Base-by-base conservation (phyloP, 2,797 vertebrate genomes). In the Poliocrania exsul region DNA sequence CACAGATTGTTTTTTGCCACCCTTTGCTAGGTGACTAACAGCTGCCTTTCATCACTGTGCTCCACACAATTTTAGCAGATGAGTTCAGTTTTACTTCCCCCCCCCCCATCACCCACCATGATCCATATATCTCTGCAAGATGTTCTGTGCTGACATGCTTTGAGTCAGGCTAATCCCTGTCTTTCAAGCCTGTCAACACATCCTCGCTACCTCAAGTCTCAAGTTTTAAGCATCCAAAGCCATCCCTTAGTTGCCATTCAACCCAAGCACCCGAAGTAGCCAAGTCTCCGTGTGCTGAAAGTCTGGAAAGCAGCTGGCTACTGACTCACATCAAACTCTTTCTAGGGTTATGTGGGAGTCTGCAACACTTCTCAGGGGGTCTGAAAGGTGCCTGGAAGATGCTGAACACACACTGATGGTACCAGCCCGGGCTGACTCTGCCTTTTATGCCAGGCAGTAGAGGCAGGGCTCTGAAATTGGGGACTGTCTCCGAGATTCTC, bases 331-430 rank as follows among this genome's bases (percentile, higher is more conserved):
- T 10, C 24, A 24, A 66, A 35, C 28, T 25, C 18, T 66, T 56
- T 13, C 24, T 5, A 37, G 16, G 50, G 46, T 25, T 71, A 4
- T 7, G 19, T 16, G 57, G 16, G 5, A 20, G 9, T 5, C 13
- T 3, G 5, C 40, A 15, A 29, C 0, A 0, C 18, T 65, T 28
- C 31, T 54, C 25, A 5, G 2, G 1, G 5, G 23, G 15, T 49
- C 49, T 50, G 64, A 17, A 2, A 44, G 21, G 9, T 31, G 18
- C 18, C 28, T 64, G 46, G 53, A 53, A 53, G 40, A 58, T 9
- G 13, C 21, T 33, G 40, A 56, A 8, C 61, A 44, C 40, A 51
- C 42, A 51, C 5, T 5, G 61, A 6, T 3, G 42, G 13, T 5
- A 40, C 26, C 50, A 73, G n/a, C 50, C 33, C 16, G 23, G 29